Evolutionary conservation across 1,140 invertebrate species (phyloP), one percentile per base, ranked within the genome.

Genomic region (Pseudomyrmex dendroicus): DNA sequence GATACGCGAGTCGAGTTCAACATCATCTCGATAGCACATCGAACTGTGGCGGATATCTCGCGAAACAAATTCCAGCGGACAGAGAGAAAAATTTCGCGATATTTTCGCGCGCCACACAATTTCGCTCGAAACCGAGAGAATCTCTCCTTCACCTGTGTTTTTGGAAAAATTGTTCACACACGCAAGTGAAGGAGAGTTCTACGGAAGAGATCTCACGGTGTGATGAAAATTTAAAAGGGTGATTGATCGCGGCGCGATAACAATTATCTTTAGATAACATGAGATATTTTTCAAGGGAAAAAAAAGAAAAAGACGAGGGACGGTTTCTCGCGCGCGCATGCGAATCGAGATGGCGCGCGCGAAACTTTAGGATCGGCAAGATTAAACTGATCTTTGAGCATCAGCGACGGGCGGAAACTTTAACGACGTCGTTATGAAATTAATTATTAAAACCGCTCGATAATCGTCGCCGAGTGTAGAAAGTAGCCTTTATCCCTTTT

Each of bases 401-500:
- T 80, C 50, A 86, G 3, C 78, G 35, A 68, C 44, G 17, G 50
- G 73, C 73, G 52, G 22, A 59, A 35, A 83, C 68, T 83, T 85
- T 78, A 86, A 88, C 76, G 86, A 85, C 74, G 80, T 84, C 86
- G 70, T 89, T 86, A 77, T 54, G 57, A 85, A 84, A 89, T 89
- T 84, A 87, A 89, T 87, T 86, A 89, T 87, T 86, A 84, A 89
- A 89, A 72, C 76, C 80, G 35, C 48, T 57, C 86, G 86, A 89
- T 87, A 86, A 89, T 89, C 86, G 70, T 86, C 74, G 73, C 54
- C 62, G 78, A 74, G 73, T 48, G 78, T 59, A 62, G 64, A 80
- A 70, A 82, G 83, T 87, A 82, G 85, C 80, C 73, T 44, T 87
- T 86, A 83, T 63, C 67, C 63, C 83, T 83, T 85, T 80, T 80